phyloP scores from a whole-genome alignment of 2,113 vertebrate species.

The Eublepharis macularius region DNA sequence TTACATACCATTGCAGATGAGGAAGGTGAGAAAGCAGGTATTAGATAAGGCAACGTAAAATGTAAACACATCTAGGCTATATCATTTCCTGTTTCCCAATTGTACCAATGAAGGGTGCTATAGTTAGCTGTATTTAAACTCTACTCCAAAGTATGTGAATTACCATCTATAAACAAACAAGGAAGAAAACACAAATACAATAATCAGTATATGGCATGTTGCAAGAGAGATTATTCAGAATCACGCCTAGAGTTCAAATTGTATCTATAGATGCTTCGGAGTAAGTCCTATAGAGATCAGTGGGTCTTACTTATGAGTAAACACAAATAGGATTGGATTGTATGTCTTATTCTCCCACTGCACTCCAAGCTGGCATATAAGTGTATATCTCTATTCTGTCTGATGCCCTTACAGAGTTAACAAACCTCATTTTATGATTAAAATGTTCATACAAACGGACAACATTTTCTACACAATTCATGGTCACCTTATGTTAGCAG shows the following conservation, averaged over 20 bases:
- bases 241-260: background rate
- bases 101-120: background rate
- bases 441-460: background rate
- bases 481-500: background rate
- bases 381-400: background rate
- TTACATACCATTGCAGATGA: background rate
- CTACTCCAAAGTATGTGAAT: background rate
- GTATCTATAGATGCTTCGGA: too few relatives aligned
- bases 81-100: background rate
- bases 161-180: background rate
- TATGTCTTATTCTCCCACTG: background rate
- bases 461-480: background rate
- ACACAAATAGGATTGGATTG: background rate
- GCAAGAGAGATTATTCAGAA: background rate
- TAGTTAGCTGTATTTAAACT: background rate
- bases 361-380: background rate
- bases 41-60: background rate
- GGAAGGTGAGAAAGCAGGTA: background rate
- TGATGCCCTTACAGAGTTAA: background rate
- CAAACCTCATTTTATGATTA: background rate
- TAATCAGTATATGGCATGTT: background rate
- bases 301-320: background rate
- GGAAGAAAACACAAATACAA: background rate
- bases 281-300: background rate
- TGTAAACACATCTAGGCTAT: background rate